Conservation (phyloP, 2,113 vertebrate genomes). For the Delphinapterus leucas region DNA sequence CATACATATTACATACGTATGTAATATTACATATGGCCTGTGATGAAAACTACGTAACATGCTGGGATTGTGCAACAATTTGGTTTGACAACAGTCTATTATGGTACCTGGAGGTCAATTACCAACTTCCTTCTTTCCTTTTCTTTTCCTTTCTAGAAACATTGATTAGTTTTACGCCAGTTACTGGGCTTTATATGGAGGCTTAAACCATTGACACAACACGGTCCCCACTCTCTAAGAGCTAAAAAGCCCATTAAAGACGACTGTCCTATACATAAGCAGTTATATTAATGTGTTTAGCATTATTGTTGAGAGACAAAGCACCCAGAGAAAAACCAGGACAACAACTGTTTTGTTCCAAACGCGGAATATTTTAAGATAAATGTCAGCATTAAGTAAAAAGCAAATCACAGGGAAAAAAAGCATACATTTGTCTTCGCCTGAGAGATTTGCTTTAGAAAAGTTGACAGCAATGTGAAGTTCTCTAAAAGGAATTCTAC, state of each 20-base stretch:
- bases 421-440: not conserved
- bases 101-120: not conserved
- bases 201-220: not conserved
- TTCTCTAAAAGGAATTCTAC: not conserved
- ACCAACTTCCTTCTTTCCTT: not conserved
- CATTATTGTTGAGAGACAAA: not conserved
- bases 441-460: not conserved
- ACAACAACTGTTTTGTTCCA: accelerated
- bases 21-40: too few species aligned
- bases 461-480: not conserved
- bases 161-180: not conserved
- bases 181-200: not conserved
- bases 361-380: not conserved
- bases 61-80: not conserved
- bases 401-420: not conserved
- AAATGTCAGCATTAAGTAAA: not conserved
- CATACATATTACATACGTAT: not conserved
- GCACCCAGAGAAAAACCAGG: not conserved
- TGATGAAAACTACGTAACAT: not conserved
- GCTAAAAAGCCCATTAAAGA: not conserved
- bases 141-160: not conserved
- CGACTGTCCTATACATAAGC: not conserved
- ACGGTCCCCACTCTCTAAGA: not conserved
- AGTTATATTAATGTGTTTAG: not conserved
- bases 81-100: not conserved